Base-by-base conservation (phyloP, 2,113 vertebrate genomes). In the Brienomyrus longianalis region DNA sequence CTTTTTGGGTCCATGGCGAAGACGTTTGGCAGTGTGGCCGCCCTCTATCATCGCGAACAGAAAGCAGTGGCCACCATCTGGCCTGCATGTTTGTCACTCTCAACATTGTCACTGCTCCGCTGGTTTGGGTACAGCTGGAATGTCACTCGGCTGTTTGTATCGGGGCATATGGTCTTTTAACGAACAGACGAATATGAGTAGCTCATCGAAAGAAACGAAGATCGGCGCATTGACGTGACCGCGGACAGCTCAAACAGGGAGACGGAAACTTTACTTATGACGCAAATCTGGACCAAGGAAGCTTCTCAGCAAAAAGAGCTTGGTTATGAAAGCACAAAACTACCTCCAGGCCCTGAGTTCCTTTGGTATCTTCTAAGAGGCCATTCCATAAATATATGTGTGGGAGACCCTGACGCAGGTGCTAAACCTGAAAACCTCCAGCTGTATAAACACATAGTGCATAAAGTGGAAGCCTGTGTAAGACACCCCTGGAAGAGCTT, bases 81-180 rank as follows among this genome's bases (percentile, higher is more conserved):
- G 35, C 19, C 56, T 31, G 87, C 17, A 48, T 27, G 13, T 50
- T n/a, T 85, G 35, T 89, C 52, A 21, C 39, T 48, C 35, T 85
- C 43, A 31, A 23, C 39, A 48, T 21, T 59, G 89, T 85, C 80
- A 48, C 17, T 39, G 89, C 77, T 62, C 74, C 21, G 17, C 39
- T 84, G 35, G 23, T 84, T 47, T 1, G 80, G 54, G 17, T 89
- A 59, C 47, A 89, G 88, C 70, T 83, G 88, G 88, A 43, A 89
- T 83, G 70, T 54, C 88, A 89, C 47, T 27, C 48, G 17, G 47
- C 39, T 31, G 19, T 85, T 84, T 85, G 74, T 89, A 35, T 62
- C 17, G 52, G 80, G 77, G 74, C 88, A 88, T 50, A 74, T 89
- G 70, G 35, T 83, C 74, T 51, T n/a, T 17, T 83, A 70, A 74